phyloP scores from a whole-genome alignment of 2,888 invertebrate species.

The Acronicta psi region DNA sequence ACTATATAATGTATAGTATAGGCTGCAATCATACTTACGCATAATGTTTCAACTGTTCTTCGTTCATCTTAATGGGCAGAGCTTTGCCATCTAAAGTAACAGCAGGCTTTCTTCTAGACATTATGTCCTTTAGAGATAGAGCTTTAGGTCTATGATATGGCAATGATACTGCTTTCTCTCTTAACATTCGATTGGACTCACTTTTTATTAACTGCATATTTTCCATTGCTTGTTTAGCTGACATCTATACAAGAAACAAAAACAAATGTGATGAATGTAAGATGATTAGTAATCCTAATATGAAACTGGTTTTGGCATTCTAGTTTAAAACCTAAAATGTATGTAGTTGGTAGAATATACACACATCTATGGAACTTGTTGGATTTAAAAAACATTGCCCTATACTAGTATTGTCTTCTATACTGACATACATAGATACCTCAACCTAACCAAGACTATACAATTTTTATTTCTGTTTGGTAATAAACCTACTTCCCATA shows the following conservation, averaged over 20 bases:
- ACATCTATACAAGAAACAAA: slow-evolving; percentile 81
- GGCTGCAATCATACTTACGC: slow-evolving; percentile 87
- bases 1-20: too few relatives aligned
- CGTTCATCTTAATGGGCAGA: slow-evolving; percentile 90
- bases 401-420: too few relatives aligned
- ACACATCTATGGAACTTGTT: too few relatives aligned
- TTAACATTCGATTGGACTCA: slow-evolving; percentile 94
- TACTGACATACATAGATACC: too few relatives aligned
- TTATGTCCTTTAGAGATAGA: slow-evolving; percentile 93
- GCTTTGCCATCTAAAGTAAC: slow-evolving; percentile 79
- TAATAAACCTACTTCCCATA: too few relatives aligned
- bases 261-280: background rate
- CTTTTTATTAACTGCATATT: slow-evolving; percentile 94
- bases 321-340: too few relatives aligned
- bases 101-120: slow-evolving; percentile 83
- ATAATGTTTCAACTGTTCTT: slow-evolving; percentile 90
- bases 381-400: too few relatives aligned
- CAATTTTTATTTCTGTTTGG: too few relatives aligned
- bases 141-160: slow-evolving; percentile 96
- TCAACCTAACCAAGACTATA: too few relatives aligned
- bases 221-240: slow-evolving; percentile 91
- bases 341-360: too few relatives aligned
- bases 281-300: background rate
- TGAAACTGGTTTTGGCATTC: too few relatives aligned
- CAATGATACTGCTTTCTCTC: slow-evolving; percentile 93